These are phyloP conservation scores for Pteropus rufus DNA, from an alignment of 2,797 vertebrate species.

Conservation along the genomic window DNA sequence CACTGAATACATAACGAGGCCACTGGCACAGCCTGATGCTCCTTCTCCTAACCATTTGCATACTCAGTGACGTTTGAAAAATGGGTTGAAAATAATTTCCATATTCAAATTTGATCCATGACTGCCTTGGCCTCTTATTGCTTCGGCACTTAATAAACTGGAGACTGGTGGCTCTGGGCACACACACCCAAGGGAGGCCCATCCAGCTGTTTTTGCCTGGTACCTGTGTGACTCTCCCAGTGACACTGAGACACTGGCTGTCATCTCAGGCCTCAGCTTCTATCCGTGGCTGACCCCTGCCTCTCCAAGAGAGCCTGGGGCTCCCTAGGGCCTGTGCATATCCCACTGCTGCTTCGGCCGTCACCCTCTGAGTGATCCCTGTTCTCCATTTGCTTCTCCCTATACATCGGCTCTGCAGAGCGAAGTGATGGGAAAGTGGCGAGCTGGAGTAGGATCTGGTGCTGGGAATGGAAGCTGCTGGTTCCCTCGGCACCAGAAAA, in stretches of 20 bases:
- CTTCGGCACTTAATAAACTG: not conserved
- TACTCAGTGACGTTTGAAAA: not conserved
- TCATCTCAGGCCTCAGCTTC: not conserved
- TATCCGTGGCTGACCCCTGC: not conserved
- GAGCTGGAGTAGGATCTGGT: not conserved
- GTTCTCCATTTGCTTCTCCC: not conserved
- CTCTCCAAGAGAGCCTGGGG: not conserved
- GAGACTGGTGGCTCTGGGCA: not conserved
- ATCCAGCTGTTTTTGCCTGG: not conserved
- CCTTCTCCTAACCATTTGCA: not conserved
- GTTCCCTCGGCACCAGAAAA: not conserved
- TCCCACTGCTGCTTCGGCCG: not conserved
- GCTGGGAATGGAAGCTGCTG: not conserved
- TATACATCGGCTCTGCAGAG: not conserved
- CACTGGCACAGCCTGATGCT: not conserved
- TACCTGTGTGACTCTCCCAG: not conserved
- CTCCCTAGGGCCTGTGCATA: not conserved
- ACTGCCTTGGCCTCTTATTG: not conserved
- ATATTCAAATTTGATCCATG: constrained; percentile 35
- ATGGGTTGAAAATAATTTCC: constrained; percentile 21
- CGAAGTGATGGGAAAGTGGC: not conserved
- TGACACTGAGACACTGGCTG: not conserved
- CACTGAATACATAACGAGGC: not conserved
- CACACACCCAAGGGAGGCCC: rapidly evolving
- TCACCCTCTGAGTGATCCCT: not conserved